These are phyloP conservation scores for Psilopsiagon aymara DNA, from an alignment of 2,113 vertebrate species.

Conservation along the genomic window DNA sequence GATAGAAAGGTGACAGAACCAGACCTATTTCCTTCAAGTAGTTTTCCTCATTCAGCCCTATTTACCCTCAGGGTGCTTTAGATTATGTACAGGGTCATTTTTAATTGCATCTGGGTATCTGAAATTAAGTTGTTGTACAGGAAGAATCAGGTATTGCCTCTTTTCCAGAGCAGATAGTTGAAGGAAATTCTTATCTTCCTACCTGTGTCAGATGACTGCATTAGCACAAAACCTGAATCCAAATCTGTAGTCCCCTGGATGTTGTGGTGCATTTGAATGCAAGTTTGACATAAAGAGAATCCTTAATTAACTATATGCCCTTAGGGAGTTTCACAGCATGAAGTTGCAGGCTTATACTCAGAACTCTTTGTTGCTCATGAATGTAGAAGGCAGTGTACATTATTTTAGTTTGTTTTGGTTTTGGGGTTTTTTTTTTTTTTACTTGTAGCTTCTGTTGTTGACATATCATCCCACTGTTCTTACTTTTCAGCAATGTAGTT, in stretches of 20 bases:
- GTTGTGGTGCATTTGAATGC: constrained; percentile 26
- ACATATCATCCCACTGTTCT: not conserved
- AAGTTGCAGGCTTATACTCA: not conserved
- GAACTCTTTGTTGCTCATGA: not conserved
- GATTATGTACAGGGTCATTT: not conserved
- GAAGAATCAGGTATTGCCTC: not conserved
- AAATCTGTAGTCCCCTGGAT: constrained; percentile 10
- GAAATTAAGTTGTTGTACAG: constrained; percentile 1
- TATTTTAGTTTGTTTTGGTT: not conserved
- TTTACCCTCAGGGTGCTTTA: not conserved
- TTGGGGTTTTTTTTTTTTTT: not conserved
- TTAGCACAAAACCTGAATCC: not conserved
- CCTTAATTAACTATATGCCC: not conserved
- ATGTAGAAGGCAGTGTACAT: not conserved
- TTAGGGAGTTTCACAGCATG: not conserved
- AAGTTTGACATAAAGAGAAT: constrained; percentile 22
- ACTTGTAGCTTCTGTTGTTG: not conserved
- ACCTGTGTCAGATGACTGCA: not conserved
- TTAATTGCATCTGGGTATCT: constrained; percentile 22
- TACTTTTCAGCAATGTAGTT: not conserved
- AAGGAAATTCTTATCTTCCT: constrained; percentile 34
- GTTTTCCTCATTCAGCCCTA: not conserved
- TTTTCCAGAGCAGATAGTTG: constrained; percentile 1
- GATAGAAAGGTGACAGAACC: not conserved
- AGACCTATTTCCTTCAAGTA: not conserved